Base-by-base conservation (phyloP, 2,888 invertebrate species). In the Chouioia cunea region DNA sequence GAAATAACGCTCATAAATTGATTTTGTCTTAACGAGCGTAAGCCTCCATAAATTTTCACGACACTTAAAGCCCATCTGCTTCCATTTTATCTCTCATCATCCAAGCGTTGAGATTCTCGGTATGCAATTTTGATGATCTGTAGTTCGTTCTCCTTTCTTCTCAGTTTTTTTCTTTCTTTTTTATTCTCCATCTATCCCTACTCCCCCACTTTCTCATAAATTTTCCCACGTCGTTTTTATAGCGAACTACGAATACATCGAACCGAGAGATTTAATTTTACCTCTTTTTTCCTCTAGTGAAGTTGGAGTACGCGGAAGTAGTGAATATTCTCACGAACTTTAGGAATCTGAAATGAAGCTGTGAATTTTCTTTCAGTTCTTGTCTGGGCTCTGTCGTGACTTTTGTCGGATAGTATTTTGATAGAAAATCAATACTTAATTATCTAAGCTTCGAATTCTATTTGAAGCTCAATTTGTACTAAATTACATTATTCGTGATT, bases 201-300 rank as follows among this genome's bases (percentile, higher is more conserved):
- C 68, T 60, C 68, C 74, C 70, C 65, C 68, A 63, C 69, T 74
- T 58, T 65, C 69, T 68, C 74, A 76, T 78, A 77, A 78, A 78
- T 78, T 76, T 71, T 63, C 53, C 59, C 66, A 59, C 74, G 75
- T 76, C 74, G 73, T 71, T 74, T 74, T 74, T 75, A 76, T 59
- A 59, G 53, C 62, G 65, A 65, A 43, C 62, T 60, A 20, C 56
- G 47, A 36, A 12, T 36, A 36, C 69, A 69, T 54, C 65, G 50
- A 68, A 56, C 70, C 58, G 74, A 66, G 68, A 76, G 78, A 79
- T 80, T 80, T 79, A 77, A 80, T 79, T 80, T 77, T 66, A 74
- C 63, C 73, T 72, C 16, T 50, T 10, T 10, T 14, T 52, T n/a
- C 20, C 43, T 23, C 36, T 43, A 47, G 18, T 43, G 36, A 27